phyloP scores from a whole-genome alignment of 1,140 invertebrate species.

The Trachelipus rathkii region DNA sequence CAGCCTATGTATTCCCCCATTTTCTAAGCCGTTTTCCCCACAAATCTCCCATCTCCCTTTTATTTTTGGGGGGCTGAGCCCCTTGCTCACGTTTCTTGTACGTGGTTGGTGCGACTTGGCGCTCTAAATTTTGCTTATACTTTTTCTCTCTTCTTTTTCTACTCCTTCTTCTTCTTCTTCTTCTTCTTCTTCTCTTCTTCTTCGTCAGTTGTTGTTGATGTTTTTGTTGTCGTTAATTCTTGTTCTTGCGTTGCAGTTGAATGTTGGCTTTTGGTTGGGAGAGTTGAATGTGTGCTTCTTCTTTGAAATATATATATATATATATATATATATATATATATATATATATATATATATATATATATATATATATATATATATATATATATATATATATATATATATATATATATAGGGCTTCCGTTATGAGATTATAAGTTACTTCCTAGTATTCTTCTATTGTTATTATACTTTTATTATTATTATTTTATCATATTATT shows the following conservation, averaged over 20 bases:
- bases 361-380: constrained; percentile 22
- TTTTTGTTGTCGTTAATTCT: neutral
- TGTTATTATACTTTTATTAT: neutral
- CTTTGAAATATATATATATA: constrained; percentile 22
- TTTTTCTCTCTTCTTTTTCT: no score
- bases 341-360: constrained; percentile 21
- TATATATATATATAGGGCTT: constrained; percentile 18
- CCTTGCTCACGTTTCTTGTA: no score
- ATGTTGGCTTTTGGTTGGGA: neutral
- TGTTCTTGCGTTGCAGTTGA: neutral
- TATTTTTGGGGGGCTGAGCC: no score
- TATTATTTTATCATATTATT: no score
- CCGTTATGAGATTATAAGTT: no score
- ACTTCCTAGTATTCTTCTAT: no score
- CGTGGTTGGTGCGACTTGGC: no score
- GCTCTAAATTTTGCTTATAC: no score
- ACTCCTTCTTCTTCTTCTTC: no score
- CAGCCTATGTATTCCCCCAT: no score
- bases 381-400: constrained; percentile 26
- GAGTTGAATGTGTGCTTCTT: neutral
- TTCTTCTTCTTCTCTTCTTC: neutral
- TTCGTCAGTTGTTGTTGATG: neutral
- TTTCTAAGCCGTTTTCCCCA: no score
- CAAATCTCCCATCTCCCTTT: no score
- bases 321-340: constrained; percentile 24